Evolutionary conservation across 1,140 invertebrate species (phyloP), one percentile per base, ranked within the genome.

Genomic region (Papilio xuthus): DNA sequence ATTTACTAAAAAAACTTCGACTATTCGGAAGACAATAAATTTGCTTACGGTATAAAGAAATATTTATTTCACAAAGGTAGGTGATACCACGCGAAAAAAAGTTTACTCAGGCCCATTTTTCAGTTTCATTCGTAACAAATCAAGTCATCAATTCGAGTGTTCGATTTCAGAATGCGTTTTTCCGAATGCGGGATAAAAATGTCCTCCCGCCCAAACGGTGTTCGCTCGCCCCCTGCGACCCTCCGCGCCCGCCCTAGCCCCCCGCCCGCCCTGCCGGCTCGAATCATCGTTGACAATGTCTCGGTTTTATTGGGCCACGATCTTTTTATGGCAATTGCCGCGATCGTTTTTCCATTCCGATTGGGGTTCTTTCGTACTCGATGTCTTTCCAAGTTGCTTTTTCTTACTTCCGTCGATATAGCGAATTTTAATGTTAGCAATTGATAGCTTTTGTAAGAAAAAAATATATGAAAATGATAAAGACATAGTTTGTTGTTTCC

Each of bases 281-380:
- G 84, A 89, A 91, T 91, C 89, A 92, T 90, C 85, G 88, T 88
- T 91, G 90, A 93, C 90, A 89, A 86, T 87, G 86, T 89, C 84
- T 88, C 83, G 79, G 86, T 91, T 93, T 92, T 91, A 93, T 92
- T 91, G 87, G 87, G 82, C 83, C 83, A 83, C 88, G 89, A 91
- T 90, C 90, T 92, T 92, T 93, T 93, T 92, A 92, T 89, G 87
- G 85, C 89, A 87, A 91, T 91, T 88, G 86, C 85, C 80, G 84
- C 41, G 86, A 92, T 90, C 90, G 91, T 85, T 92, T 90, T 88
- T 83, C 85, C 85, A 85, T 88, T 90, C 84, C 82, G 80, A 88
- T 86, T 88, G 86, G 85, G 85, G 79, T 84, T 81, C 83, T 85
- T 83, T 83, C 80, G 32, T 77, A 56, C 72, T 53, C 78, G 79